Evolutionary conservation across 2,113 vertebrate species (phyloP).

Genomic region (Gavia stellata): DNA sequence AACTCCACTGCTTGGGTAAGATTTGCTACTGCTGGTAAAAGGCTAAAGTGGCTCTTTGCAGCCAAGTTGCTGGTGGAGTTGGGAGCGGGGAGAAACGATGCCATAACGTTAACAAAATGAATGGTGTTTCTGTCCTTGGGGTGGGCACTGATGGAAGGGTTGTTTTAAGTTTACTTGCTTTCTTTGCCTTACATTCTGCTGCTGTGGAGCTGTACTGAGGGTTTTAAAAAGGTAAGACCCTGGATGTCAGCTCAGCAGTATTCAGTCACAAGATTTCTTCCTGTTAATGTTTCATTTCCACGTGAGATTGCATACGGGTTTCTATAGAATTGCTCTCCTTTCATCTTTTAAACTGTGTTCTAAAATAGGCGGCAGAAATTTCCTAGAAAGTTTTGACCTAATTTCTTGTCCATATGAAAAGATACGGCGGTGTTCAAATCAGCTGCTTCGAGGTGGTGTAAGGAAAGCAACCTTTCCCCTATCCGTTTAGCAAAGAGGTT

Average conservation of each 20-base stretch:
- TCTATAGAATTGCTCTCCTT: constrained; percentile 1
- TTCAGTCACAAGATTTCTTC: neutral
- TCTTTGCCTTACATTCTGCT: neutral
- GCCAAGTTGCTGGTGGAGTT: neutral
- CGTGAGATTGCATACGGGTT: neutral
- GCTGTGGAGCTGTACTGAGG: neutral
- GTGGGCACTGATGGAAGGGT: neutral
- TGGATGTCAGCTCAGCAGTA: neutral
- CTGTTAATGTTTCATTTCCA: neutral
- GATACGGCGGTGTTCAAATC: neutral
- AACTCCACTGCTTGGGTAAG: neutral
- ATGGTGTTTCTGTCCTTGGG: neutral
- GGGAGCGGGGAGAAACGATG: neutral
- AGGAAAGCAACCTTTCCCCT: neutral
- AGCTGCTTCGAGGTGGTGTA: neutral
- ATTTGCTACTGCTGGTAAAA: neutral
- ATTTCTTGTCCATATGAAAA: neutral
- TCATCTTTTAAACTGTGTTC: neutral
- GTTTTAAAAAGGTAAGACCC: neutral
- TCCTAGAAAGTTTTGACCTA: constrained; percentile 60
- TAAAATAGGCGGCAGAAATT: neutral
- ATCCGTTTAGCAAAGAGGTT: neutral
- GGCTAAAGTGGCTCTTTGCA: neutral
- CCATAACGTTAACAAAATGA: neutral
- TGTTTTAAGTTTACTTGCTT: neutral